These are phyloP conservation scores for Rhea pennata DNA, from an alignment of 2,113 vertebrate genomes.

Conservation along the genomic window DNA sequence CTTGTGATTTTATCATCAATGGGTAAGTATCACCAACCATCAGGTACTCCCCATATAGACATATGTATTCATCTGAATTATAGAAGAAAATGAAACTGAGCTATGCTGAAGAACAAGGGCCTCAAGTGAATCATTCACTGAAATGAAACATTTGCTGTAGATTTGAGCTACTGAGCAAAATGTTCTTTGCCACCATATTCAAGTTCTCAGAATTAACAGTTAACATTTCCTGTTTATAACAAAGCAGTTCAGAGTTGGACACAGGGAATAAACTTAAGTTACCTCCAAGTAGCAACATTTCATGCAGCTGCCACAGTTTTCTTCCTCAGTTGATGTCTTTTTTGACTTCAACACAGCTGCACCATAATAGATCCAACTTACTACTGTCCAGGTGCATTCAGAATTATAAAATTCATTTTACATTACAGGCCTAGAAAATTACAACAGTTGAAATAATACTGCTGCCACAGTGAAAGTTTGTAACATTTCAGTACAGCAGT, in stretches of 20 bases:
- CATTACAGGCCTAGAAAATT: background rate
- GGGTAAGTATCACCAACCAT: conserved; percentile 12
- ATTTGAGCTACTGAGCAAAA: conserved; percentile 36
- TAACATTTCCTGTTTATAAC: conserved; percentile 47
- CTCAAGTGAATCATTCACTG: conserved; percentile 48
- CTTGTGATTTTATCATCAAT: background rate
- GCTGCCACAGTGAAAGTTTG: background rate
- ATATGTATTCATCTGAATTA: conserved; percentile 37
- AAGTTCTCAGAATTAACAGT: conserved; percentile 31
- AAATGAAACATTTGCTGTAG: conserved; percentile 6
- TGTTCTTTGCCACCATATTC: conserved; percentile 33
- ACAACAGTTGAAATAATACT: background rate
- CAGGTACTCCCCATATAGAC: background rate
- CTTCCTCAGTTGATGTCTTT: background rate
- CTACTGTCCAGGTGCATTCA: background rate
- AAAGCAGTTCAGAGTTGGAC: background rate
- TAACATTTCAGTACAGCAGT: background rate
- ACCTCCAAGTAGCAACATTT: background rate
- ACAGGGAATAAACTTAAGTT: conserved; percentile 12
- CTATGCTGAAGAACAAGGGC: background rate
- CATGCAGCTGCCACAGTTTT: background rate
- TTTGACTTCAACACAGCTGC: conserved; percentile 14
- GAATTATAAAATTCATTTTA: background rate
- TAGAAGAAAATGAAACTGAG: conserved; percentile 32
- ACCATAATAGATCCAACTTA: background rate